A percentile compares a stretch with the other conserved stretches of the same genome.
phyloP scores from a whole-genome alignment of 2,113 vertebrate genomes.

The Lontra canadensis region DNA sequence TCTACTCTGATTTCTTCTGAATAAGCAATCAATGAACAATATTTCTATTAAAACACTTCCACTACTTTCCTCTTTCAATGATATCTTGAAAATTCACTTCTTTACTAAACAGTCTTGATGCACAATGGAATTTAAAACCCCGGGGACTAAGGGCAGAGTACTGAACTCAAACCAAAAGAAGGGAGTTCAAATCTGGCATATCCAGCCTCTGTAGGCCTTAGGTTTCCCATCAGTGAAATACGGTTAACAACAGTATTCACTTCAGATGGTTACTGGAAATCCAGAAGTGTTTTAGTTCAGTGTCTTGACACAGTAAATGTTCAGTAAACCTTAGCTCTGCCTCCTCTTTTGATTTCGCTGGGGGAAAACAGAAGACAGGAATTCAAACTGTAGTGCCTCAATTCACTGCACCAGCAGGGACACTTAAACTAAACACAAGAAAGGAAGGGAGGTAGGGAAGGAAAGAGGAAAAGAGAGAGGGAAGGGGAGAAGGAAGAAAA shows the following conservation, averaged over 20 bases:
- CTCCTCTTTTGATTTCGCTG: not conserved
- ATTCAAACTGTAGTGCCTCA: not conserved
- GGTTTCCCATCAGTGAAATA: not conserved
- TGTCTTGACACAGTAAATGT: not conserved
- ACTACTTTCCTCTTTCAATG: not conserved
- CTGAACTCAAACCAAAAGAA: not conserved
- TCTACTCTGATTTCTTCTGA: not conserved
- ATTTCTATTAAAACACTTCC: not conserved
- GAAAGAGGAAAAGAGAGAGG: not conserved
- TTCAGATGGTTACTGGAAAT: not conserved
- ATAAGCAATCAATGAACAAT: not conserved
- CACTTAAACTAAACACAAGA: not conserved
- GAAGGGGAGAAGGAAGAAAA: not conserved
- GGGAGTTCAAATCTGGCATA: not conserved
- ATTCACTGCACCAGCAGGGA: not conserved
- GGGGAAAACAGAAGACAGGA: not conserved
- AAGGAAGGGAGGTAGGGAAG: not conserved
- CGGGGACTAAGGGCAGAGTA: not conserved
- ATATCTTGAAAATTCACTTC: not conserved
- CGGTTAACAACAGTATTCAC: not conserved
- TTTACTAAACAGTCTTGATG: not conserved
- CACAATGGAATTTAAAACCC: slow-evolving; percentile 20
- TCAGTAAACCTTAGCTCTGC: slow-evolving; percentile 6
- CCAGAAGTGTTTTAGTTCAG: not conserved
- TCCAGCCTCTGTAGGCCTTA: not conserved